Evolutionary conservation across 1,140 invertebrate genomes (phyloP), one percentile per base, ranked within the genome.

Genomic region (Portunus trituberculatus): DNA sequence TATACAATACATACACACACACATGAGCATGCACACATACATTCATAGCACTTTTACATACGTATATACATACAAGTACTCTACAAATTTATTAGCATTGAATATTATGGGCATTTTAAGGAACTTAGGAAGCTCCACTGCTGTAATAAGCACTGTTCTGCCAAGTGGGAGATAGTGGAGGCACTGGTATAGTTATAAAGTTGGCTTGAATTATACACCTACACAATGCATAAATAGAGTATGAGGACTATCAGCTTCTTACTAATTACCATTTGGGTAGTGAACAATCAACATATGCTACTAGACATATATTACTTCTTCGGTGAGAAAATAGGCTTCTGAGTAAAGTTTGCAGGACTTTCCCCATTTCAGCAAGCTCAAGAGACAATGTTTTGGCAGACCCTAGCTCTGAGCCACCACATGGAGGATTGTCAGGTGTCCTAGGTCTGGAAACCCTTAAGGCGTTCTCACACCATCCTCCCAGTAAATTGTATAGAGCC

Each of bases 241-340:
- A 25, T 76, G 67, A 25, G 20, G 67, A 76, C 67, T 76, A 76
- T 76, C 20, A n/a, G 67, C 67, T 76, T n/a, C 67, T 20, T 76
- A 76, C 25, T 7, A 76, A 14, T 39, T 39, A 20, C 7, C 16
- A 25, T 32, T 20, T 32, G 46, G 31, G 90, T 32, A 20, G 32
- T 32, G 52, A 76, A 91, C 59, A 76, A 91, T 12, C 89, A 7
- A 76, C 90, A 32, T 48, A 91, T 76, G 89, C 20, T 91, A 91
- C 25, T 59, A 59, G 14, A 91, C 59, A 59, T 59, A 32, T 91
- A 32, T 32, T 32, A 59, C 67, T 76, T 76, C 14, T 91, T 91
- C 25, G 32, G 89, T 76, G 90, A 76, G 90, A 91, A 91, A 91
- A 91, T 91, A 91, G 39, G 84, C 31, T n/a, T 91, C 29, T 76